A percentile compares a stretch with the other conserved stretches of the same genome.
Conservation (phyloP, 2,797 vertebrate species). For the Lacerta viridis region DNA sequence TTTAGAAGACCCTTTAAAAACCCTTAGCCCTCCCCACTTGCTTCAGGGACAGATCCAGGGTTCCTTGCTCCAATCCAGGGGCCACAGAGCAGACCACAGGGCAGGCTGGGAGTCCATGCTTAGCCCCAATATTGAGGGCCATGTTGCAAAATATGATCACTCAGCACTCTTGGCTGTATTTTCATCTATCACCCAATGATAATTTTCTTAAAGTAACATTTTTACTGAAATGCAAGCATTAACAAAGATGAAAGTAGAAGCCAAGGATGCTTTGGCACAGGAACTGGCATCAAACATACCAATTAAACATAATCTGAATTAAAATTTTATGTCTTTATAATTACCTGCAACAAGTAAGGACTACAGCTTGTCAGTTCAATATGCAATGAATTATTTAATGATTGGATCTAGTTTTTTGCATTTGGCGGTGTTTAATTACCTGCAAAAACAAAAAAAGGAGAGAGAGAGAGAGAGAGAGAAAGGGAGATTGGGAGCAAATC, state of each 20-base stretch:
- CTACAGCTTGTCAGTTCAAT: constrained; percentile 71
- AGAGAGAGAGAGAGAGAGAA: not conserved
- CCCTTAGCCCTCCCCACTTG: no score
- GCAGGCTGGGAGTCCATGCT: no score
- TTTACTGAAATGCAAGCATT: constrained; percentile 72
- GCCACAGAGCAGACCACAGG: no score
- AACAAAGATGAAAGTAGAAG: constrained; percentile 61
- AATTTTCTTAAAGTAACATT: constrained; percentile 72
- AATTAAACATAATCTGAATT: constrained; percentile 75
- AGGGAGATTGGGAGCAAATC: constrained; percentile 18
- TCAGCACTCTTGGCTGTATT: constrained; percentile 61
- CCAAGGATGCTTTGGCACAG: constrained; percentile 47
- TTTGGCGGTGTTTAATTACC: constrained; percentile 73
- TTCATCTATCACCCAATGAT: constrained; percentile 68
- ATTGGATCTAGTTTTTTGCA: constrained; percentile 61
- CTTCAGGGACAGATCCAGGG: no score
- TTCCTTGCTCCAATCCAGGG: no score
- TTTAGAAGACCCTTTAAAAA: no score
- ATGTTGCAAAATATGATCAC: constrained; percentile 25
- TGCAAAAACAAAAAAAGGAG: constrained; percentile 9
- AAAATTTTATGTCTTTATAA: constrained; percentile 78
- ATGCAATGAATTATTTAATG: constrained; percentile 74
- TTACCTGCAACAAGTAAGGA: constrained; percentile 74
- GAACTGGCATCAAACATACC: constrained; percentile 71
- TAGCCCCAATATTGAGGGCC: no score